phyloP scores from a whole-genome alignment of 2,797 vertebrate species.

The Rhodeus uyekii region DNA sequence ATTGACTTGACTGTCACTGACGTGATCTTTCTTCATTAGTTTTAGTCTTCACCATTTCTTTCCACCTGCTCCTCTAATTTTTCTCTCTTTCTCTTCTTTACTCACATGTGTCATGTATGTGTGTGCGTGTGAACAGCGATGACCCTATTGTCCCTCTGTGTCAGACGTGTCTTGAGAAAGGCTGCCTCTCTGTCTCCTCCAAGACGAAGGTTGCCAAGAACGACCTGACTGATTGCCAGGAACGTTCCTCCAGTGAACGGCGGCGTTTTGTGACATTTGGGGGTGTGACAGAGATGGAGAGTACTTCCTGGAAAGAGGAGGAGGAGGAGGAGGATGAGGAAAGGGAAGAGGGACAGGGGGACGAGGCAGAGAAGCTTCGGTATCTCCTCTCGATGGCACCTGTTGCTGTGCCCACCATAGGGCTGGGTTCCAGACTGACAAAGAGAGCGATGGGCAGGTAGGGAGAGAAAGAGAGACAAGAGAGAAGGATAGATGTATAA shows the following conservation, averaged over 20 bases:
- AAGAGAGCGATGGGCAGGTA: constrained; percentile 76
- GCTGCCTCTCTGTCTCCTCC: constrained; percentile 68
- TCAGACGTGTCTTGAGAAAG: constrained; percentile 80
- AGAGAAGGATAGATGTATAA: background rate
- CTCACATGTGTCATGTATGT: constrained; percentile 47
- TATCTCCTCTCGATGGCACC: constrained; percentile 75
- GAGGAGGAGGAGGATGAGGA: constrained; percentile 64
- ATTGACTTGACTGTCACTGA: background rate
- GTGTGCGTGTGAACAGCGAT: constrained; percentile 75
- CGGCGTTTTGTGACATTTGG: constrained; percentile 92
- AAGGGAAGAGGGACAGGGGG: constrained; percentile 73
- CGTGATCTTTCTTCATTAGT: constrained; percentile 9
- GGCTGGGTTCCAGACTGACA: constrained; percentile 75
- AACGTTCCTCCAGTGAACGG: constrained; percentile 69
- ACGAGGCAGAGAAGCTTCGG: constrained; percentile 74
- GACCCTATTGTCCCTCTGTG: constrained; percentile 72
- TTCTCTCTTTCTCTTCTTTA: constrained; percentile 22
- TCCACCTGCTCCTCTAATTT: constrained; percentile 16
- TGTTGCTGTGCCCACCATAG: constrained; percentile 77
- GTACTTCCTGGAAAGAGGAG: constrained; percentile 79
- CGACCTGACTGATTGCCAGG: constrained; percentile 77
- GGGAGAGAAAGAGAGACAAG: constrained; percentile 50
- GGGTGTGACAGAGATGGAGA: constrained; percentile 92
- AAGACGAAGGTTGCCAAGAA: constrained; percentile 73
- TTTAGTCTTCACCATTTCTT: constrained; percentile 4